A percentile compares a stretch with the other conserved stretches of the same genome.
These are phyloP conservation scores for Heptranchias perlo DNA, from an alignment of 2,113 vertebrate species.

Conservation along the genomic window DNA sequence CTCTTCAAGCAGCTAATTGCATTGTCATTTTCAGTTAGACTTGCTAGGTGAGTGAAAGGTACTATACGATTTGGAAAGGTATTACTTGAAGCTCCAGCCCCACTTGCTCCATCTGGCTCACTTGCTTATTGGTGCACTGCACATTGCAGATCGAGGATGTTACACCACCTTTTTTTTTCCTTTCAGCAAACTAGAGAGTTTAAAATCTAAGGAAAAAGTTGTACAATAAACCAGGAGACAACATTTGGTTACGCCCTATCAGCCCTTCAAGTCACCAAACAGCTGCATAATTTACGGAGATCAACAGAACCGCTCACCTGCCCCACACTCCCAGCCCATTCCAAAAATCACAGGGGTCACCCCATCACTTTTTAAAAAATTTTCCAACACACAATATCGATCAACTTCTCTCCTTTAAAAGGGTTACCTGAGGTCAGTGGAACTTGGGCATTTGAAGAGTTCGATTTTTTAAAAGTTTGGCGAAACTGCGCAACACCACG, in stretches of 20 bases:
- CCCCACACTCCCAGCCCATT: background rate
- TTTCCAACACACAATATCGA: background rate
- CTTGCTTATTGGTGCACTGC: background rate
- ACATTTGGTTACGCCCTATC: background rate
- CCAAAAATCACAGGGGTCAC: background rate
- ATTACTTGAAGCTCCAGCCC: background rate
- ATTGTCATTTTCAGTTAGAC: background rate
- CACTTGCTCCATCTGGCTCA: background rate
- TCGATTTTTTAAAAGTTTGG: slow-evolving; percentile 59
- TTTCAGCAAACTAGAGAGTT: background rate
- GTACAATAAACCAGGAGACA: background rate
- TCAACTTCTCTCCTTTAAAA: background rate
- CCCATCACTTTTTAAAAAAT: background rate
- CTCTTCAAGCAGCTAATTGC: background rate
- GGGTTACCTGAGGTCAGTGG: slow-evolving; percentile 67
- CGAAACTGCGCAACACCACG: slow-evolving; percentile 81
- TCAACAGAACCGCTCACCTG: background rate
- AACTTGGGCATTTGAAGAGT: slow-evolving; percentile 48
- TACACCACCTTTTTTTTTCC: background rate
- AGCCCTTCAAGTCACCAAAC: background rate
- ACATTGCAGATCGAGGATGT: background rate
- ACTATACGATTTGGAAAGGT: background rate
- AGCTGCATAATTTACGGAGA: background rate
- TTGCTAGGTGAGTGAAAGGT: background rate
- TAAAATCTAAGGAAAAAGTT: too few species aligned